Conservation (phyloP, 2,797 vertebrate species). For the Onychomys leucogaster region DNA sequence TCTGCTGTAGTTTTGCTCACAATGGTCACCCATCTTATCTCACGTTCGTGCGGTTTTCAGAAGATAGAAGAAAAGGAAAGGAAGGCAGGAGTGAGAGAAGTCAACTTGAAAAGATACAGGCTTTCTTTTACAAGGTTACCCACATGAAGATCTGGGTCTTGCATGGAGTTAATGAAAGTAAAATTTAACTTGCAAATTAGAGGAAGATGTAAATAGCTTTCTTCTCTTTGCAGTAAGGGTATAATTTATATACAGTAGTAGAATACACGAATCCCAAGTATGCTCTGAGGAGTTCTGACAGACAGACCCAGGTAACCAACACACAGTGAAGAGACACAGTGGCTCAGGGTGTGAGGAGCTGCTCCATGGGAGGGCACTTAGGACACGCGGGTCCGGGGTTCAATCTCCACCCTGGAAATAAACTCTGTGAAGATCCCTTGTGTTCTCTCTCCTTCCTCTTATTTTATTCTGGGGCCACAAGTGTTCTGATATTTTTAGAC, state of each 20-base stretch:
- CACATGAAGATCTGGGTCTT: slow-evolving; percentile 52
- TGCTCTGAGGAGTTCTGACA: slow-evolving; percentile 40
- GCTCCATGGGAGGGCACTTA: background rate
- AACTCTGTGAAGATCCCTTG: background rate
- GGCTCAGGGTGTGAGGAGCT: background rate
- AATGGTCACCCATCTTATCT: slow-evolving; percentile 42
- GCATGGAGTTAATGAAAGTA: slow-evolving; percentile 61
- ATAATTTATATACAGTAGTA: slow-evolving; percentile 47
- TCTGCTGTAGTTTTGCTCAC: slow-evolving; percentile 46
- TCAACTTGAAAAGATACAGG: slow-evolving; percentile 26
- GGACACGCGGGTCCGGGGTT: background rate
- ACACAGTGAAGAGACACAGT: slow-evolving; percentile 1
- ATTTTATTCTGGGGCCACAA: background rate
- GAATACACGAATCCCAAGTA: background rate
- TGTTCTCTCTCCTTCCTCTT: background rate
- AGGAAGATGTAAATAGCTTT: slow-evolving; percentile 57
- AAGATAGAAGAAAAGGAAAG: background rate
- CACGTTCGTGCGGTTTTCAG: slow-evolving; percentile 38
- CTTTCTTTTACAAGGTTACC: slow-evolving; percentile 51
- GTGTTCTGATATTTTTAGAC: slow-evolving; percentile 21
- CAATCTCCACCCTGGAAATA: background rate
- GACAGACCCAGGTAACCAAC: background rate
- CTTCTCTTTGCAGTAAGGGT: slow-evolving; percentile 36
- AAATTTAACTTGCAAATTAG: slow-evolving; percentile 68
- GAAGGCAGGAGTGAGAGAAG: slow-evolving; percentile 50